A percentile compares a stretch with the other conserved stretches of the same genome.
Conservation (phyloP, 2,113 vertebrate species). For the Stegastes partitus region DNA sequence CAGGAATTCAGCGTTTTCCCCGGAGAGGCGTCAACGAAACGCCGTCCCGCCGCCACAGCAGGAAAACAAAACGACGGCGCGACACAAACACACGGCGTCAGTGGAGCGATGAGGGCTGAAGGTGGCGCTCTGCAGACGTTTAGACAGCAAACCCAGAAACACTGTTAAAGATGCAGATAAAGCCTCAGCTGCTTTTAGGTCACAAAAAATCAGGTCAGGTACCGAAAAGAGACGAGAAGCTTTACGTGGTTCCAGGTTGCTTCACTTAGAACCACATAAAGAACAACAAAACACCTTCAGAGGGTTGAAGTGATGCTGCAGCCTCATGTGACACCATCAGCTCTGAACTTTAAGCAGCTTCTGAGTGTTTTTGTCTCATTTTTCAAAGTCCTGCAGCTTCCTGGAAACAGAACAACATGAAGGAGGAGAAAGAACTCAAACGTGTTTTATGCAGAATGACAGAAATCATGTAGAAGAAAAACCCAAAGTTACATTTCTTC, state of each 20-base stretch:
- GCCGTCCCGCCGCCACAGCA: conserved; percentile 14
- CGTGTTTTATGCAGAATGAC: too few species aligned
- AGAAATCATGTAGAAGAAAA: too few species aligned
- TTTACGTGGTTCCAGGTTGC: background rate
- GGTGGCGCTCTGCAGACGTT: conserved; percentile 15
- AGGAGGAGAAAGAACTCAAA: too few species aligned
- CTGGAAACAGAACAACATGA: too few species aligned
- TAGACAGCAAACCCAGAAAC: background rate
- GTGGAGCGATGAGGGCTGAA: conserved; percentile 29
- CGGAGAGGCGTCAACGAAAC: conserved; percentile 33
- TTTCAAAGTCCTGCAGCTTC: too few species aligned
- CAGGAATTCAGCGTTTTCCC: conserved; percentile 11
- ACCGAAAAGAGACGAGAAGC: background rate
- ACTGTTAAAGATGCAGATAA: background rate
- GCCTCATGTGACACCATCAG: too few species aligned
- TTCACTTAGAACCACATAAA: too few species aligned
- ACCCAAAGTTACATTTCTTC: too few species aligned
- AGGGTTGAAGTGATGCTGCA: too few species aligned
- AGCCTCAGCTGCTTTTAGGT: conserved; percentile 20
- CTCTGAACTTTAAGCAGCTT: too few species aligned
- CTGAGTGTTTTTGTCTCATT: too few species aligned
- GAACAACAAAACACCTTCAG: too few species aligned
- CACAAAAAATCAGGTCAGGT: conserved; percentile 26
- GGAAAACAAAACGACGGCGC: conserved; percentile 33
- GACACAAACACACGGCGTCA: background rate